These are phyloP conservation scores for Australoheros facetus DNA, from an alignment of 2,797 vertebrate species.

Conservation along the genomic window DNA sequence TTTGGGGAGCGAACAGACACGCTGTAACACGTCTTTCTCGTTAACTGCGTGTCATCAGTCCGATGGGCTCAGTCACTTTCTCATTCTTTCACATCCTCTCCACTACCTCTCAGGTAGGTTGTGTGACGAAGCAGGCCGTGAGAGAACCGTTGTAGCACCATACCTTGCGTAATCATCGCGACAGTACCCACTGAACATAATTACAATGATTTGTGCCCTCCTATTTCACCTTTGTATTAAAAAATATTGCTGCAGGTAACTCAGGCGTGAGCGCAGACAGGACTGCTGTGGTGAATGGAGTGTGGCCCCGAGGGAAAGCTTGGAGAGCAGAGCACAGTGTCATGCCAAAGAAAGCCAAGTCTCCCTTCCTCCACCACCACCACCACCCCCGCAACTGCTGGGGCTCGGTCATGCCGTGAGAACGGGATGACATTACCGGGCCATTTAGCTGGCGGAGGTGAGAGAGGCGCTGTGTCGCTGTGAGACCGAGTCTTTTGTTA, in stretches of 20 bases:
- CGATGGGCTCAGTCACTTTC: constrained; percentile 57
- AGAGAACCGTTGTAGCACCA: constrained; percentile 60
- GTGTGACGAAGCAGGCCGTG: constrained; percentile 54
- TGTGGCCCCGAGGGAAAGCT: constrained; percentile 71
- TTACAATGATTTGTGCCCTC: constrained; percentile 81
- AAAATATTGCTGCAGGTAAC: constrained; percentile 79
- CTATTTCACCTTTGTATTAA: constrained; percentile 77
- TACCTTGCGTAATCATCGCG: constrained; percentile 75
- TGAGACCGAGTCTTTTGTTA: constrained; percentile 60
- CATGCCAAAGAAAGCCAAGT: constrained; percentile 77
- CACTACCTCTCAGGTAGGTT: constrained; percentile 52
- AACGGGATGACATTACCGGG: constrained; percentile 77
- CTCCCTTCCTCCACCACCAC: background rate
- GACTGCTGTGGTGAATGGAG: constrained; percentile 65
- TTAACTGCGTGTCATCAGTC: constrained; percentile 74
- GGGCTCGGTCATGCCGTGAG: constrained; percentile 72
- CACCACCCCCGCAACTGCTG: constrained; percentile 14
- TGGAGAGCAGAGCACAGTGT: constrained; percentile 68
- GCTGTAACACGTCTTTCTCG: constrained; percentile 62
- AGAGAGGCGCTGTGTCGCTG: constrained; percentile 59
- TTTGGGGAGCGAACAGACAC: constrained; percentile 55
- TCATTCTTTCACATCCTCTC: constrained; percentile 37
- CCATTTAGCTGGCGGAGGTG: constrained; percentile 74
- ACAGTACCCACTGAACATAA: constrained; percentile 74
- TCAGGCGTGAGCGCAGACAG: constrained; percentile 67